Conservation (phyloP, 2,113 vertebrate species). For the Tetraodon nigroviridis region DNA sequence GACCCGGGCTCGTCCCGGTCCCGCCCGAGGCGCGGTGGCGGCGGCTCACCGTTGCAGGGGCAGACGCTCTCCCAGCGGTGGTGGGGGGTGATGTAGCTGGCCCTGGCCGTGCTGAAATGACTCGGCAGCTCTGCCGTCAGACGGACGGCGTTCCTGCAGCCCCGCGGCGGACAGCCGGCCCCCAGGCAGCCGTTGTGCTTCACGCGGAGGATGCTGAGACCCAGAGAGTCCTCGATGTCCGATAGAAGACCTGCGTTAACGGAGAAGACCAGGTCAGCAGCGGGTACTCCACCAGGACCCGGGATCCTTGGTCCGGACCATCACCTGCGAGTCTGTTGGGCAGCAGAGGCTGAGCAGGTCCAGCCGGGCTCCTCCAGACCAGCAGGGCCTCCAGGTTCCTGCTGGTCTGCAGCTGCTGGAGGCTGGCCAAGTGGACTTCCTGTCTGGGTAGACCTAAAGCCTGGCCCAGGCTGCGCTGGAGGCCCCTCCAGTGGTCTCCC, state of each 20-base stretch:
- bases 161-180: constrained; percentile 72
- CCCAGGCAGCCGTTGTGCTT: constrained; percentile 79
- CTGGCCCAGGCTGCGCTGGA: constrained; percentile 82
- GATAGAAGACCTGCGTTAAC: constrained; percentile 55
- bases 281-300: too few species aligned
- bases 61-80: constrained; percentile 85
- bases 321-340: constrained; percentile 68
- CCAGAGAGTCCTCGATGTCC: constrained; percentile 77
- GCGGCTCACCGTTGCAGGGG: constrained; percentile 83
- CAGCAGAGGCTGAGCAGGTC: constrained; percentile 55
- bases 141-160: constrained; percentile 81
- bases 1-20: too few species aligned
- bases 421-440: constrained; percentile 86
- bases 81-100: constrained; percentile 85
- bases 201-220: constrained; percentile 78
- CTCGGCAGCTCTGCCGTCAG: constrained; percentile 75
- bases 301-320: background rate
- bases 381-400: constrained; percentile 81
- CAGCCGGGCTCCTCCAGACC: constrained; percentile 67
- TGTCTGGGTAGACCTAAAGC: constrained; percentile 74
- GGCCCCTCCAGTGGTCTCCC: constrained; percentile 86
- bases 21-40: too few species aligned
- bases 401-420: constrained; percentile 77
- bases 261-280: background rate
- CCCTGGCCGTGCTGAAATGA: constrained; percentile 84